Evolutionary conservation across 2,797 vertebrate genomes (phyloP).

Genomic region (Monodelphis domestica): DNA sequence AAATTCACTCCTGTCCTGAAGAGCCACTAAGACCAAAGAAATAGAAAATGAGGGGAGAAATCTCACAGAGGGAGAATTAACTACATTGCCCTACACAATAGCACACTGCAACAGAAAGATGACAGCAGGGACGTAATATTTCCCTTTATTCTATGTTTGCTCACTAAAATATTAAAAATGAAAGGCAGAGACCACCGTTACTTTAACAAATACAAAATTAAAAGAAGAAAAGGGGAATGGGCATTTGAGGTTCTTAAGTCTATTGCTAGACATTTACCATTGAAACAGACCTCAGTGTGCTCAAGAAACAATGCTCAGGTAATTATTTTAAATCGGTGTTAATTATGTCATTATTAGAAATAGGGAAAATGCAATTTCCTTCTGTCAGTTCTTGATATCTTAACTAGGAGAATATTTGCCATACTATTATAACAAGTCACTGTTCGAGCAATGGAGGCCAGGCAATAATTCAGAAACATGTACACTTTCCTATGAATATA

Average conservation of each 20-base stretch:
- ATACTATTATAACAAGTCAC: slow-evolving; percentile 86
- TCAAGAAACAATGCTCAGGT: slow-evolving; percentile 73
- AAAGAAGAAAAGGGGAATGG: slow-evolving; percentile 33
- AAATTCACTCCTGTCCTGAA: neutral
- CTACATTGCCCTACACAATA: neutral
- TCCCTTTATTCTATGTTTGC: slow-evolving; percentile 29
- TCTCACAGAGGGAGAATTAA: neutral
- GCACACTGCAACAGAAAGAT: neutral
- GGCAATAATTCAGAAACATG: slow-evolving; percentile 93
- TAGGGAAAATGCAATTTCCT: slow-evolving; percentile 89
- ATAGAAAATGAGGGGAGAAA: neutral
- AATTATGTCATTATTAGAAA: slow-evolving; percentile 88
- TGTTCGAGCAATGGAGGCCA: slow-evolving; percentile 83
- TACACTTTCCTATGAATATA: slow-evolving; percentile 96
- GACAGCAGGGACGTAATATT: neutral
- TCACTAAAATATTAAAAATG: slow-evolving; percentile 57
- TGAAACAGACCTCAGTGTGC: slow-evolving; percentile 41
- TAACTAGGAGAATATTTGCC: slow-evolving; percentile 90
- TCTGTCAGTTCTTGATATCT: slow-evolving; percentile 92
- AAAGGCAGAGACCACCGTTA: slow-evolving; percentile 15
- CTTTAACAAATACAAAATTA: slow-evolving; percentile 71
- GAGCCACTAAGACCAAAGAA: neutral
- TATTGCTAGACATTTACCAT: slow-evolving; percentile 48
- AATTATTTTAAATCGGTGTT: slow-evolving; percentile 83
- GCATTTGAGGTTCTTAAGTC: slow-evolving; percentile 21